Percentiles rank a stretch among this genome's conserved stretches.
phyloP scores from a whole-genome alignment of 2,888 invertebrate species.

The Caenorhabditis sp. region DNA sequence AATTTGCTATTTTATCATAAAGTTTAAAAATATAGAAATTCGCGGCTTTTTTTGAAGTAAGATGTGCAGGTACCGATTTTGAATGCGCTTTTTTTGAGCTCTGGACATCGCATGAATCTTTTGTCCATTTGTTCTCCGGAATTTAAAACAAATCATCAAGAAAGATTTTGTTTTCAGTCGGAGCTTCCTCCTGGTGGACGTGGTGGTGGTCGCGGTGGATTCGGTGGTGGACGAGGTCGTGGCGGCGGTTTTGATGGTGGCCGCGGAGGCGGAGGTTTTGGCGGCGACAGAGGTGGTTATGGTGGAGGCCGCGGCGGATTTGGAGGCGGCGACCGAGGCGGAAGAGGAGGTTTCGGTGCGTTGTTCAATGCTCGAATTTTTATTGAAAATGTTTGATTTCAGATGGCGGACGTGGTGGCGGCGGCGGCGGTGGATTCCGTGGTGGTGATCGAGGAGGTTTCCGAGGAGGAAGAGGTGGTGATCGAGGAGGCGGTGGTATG shows the following conservation, averaged over 20 bases:
- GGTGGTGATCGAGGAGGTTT: slow-evolving; percentile 39
- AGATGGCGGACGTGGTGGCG: slow-evolving; percentile 13
- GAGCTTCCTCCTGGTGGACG: slow-evolving; percentile 17
- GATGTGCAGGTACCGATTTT: no score
- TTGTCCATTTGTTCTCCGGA: no score
- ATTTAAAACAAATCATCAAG: no score
- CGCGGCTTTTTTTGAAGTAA: no score
- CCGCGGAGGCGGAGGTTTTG: slow-evolving; percentile 35
- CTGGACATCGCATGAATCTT: no score
- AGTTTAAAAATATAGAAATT: no score
- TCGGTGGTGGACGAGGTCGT: slow-evolving; percentile 19
- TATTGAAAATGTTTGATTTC: slow-evolving; percentile 6
- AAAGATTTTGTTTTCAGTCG: not conserved
- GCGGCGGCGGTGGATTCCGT: slow-evolving; percentile 23
- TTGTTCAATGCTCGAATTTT: not conserved
- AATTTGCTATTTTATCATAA: no score
- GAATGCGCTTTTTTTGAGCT: no score
- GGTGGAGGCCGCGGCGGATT: slow-evolving; percentile 32
- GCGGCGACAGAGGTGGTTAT: slow-evolving; percentile 27
- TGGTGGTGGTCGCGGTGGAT: slow-evolving; percentile 15
- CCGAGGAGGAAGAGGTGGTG: slow-evolving; percentile 37
- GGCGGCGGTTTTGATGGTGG: slow-evolving; percentile 35
- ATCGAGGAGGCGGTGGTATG: slow-evolving; percentile 35
- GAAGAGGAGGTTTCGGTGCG: not conserved
- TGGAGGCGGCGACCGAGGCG: slow-evolving; percentile 11